Evolutionary conservation across 2,888 invertebrate species (phyloP).

Genomic region (Cactoblastis cactorum): DNA sequence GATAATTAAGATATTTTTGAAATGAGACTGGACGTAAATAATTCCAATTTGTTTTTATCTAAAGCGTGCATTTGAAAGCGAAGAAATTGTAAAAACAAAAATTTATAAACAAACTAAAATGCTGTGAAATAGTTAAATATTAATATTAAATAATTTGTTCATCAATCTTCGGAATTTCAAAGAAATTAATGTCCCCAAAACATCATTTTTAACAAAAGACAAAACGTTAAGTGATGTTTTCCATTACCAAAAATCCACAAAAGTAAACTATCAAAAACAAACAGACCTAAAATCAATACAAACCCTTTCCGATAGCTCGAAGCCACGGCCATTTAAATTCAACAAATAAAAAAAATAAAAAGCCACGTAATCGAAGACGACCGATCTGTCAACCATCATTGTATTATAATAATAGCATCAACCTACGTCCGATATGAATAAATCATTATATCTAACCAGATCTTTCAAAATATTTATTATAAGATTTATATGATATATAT

Average conservation of each 20-base stretch:
- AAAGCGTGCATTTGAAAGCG: no score
- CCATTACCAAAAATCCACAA: constrained; percentile 38
- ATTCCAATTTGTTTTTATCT: no score
- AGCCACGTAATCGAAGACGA: constrained; percentile 49
- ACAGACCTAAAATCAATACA: constrained; percentile 71
- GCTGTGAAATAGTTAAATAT: no score
- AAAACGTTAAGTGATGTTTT: constrained; percentile 27
- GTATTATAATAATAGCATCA: constrained; percentile 54
- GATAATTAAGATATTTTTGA: background rate
- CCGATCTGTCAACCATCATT: constrained; percentile 72
- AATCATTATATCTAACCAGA: constrained; percentile 42
- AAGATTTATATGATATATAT: background rate
- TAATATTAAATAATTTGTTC: no score
- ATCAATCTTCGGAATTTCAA: no score
- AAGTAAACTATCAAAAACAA: constrained; percentile 63
- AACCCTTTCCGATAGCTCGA: constrained; percentile 70
- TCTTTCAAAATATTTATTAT: constrained; percentile 18
- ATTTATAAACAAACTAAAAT: no score
- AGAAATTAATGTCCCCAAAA: background rate
- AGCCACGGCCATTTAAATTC: constrained; percentile 57
- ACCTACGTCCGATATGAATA: constrained; percentile 42
- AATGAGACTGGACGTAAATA: background rate
- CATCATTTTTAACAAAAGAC: background rate
- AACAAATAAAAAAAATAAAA: constrained; percentile 47
- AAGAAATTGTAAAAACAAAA: no score